Evolutionary conservation across 2,888 invertebrate species (phyloP).

Genomic region (Dasysyrphus tricinctus): DNA sequence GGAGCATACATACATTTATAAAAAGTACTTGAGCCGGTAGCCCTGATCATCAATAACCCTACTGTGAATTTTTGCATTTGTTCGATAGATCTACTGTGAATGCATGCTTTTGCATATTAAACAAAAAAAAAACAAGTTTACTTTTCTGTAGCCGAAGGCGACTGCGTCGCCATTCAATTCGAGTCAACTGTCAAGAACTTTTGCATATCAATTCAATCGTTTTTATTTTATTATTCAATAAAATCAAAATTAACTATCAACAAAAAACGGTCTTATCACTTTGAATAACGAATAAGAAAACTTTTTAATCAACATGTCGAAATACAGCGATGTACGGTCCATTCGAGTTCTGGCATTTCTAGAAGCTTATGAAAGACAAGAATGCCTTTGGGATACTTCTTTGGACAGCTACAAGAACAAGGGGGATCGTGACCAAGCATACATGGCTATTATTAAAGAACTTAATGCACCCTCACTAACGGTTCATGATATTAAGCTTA

Average conservation of each 20-base stretch:
- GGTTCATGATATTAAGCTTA: slow-evolving; percentile 80
- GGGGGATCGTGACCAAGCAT: slow-evolving; percentile 79
- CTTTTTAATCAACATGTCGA: slow-evolving; percentile 72
- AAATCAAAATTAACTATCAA: slow-evolving; percentile 38
- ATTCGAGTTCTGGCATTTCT: slow-evolving; percentile 80
- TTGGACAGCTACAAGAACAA: slow-evolving; percentile 80
- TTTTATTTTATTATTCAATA: slow-evolving; percentile 60
- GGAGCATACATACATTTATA: too few species aligned
- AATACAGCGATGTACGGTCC: slow-evolving; percentile 79
- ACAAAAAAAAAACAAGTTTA: background rate
- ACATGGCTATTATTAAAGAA: slow-evolving; percentile 79
- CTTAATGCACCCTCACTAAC: slow-evolving; percentile 79
- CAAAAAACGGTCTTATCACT: slow-evolving; percentile 37
- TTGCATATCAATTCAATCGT: slow-evolving; percentile 54
- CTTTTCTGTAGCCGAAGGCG: background rate
- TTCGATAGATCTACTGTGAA: background rate
- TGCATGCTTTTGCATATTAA: background rate
- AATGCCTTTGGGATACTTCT: slow-evolving; percentile 80
- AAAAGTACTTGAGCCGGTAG: too few species aligned
- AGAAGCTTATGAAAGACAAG: slow-evolving; percentile 80
- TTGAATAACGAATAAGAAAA: slow-evolving; percentile 30
- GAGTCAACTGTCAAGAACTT: slow-evolving; percentile 55
- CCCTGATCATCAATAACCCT: background rate
- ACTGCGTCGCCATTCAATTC: slow-evolving; percentile 54
- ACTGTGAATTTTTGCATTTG: background rate